phyloP scores from a whole-genome alignment of 35 echinoderm and acorn worm genomes.

The Patiria miniata region DNA sequence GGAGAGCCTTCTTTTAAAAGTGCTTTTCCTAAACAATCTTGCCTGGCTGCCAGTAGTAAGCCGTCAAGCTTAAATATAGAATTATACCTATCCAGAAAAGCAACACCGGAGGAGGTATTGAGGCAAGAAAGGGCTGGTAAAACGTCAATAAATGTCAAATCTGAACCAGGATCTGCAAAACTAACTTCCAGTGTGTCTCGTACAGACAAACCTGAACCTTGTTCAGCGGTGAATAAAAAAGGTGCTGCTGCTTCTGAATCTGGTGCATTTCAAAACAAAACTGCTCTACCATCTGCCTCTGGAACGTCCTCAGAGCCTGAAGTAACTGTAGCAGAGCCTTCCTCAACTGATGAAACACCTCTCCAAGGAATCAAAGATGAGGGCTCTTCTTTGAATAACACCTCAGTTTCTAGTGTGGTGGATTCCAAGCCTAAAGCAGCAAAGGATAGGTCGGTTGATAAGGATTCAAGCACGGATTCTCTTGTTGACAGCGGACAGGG shows the following conservation, averaged over 20 bases:
- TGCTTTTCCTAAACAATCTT: neutral
- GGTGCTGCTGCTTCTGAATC: neutral
- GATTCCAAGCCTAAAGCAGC: neutral
- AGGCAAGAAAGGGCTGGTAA: neutral
- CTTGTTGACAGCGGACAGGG: neutral
- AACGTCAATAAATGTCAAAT: neutral
- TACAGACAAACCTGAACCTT: too few species aligned
- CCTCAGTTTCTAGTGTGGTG: neutral
- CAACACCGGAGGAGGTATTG: neutral
- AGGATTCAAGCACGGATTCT: too few species aligned
- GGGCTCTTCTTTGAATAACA: neutral
- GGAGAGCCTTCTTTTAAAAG: neutral
- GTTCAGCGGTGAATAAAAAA: neutral
- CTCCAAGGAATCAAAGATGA: neutral
- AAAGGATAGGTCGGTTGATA: neutral
- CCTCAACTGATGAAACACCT: neutral
- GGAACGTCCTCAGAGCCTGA: neutral
- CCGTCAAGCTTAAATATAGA: conserved; percentile 2
- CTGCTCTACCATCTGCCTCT: neutral
- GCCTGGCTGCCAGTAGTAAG: neutral
- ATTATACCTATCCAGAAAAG: conserved; percentile 2
- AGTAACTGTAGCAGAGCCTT: neutral
- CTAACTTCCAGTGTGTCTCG: too few species aligned
- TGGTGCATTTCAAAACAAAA: neutral
- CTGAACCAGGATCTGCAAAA: neutral